These are phyloP conservation scores for Hydrophis major DNA, from an alignment of 2,797 vertebrate genomes.

Conservation along the genomic window DNA sequence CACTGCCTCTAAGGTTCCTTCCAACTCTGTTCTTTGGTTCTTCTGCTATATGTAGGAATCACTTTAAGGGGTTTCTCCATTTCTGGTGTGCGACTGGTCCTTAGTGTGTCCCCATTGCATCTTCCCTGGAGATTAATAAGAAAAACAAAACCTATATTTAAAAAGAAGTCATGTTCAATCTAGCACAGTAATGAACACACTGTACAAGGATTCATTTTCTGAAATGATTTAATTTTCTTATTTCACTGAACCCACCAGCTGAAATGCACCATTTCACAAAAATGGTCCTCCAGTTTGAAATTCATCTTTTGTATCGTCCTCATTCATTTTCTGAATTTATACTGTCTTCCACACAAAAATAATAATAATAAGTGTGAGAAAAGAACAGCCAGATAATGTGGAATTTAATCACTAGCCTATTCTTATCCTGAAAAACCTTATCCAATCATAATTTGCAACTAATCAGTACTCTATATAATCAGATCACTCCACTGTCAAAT, in stretches of 20 bases:
- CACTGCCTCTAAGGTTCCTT: background rate
- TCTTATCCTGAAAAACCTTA: slow-evolving; percentile 49
- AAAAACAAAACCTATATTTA: background rate
- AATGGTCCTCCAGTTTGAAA: slow-evolving; percentile 22
- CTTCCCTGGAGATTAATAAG: background rate
- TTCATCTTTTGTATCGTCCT: background rate
- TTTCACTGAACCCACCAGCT: background rate
- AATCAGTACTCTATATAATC: slow-evolving; percentile 51
- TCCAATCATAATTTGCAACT: slow-evolving; percentile 49
- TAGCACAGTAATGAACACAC: background rate
- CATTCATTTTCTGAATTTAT: slow-evolving; percentile 31
- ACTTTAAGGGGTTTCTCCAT: background rate
- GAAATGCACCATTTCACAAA: background rate
- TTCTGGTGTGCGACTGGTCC: background rate
- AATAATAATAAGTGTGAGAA: slow-evolving; percentile 3
- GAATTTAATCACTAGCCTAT: slow-evolving; percentile 43
- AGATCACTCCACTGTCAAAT: slow-evolving; percentile 55
- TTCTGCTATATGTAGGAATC: background rate
- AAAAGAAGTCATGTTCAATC: background rate
- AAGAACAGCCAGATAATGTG: slow-evolving; percentile 17
- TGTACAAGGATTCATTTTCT: background rate
- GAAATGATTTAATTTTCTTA: background rate
- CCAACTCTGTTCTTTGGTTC: background rate
- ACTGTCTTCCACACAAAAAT: slow-evolving; percentile 16
- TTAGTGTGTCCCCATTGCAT: background rate